Evolutionary conservation across 2,113 vertebrate species (phyloP), one percentile per base, ranked within the genome.

Genomic region (Alouatta palliata): DNA sequence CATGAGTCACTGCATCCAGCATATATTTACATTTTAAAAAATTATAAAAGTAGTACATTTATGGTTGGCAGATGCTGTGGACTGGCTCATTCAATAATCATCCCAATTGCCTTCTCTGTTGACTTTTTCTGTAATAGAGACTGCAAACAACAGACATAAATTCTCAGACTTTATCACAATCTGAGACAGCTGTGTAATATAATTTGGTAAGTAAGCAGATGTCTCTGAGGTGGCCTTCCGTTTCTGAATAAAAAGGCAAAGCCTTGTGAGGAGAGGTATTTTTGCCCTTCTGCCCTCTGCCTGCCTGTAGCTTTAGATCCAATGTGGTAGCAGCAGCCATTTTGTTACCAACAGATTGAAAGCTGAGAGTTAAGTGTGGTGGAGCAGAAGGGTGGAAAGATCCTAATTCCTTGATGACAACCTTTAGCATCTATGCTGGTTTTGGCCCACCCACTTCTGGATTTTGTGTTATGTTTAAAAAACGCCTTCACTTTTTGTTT

Each of bases 161-260:
- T 71, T n/a, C 68, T 9, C 52, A 97, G 56, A 52, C 52, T 64
- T 92, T 25, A 10, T 89, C 70, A 54, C 68, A 64, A 70, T 35
- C 43, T 21, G 43, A 86, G 40, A 49, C 61, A 75, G 13, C 54
- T 49, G 27, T 14, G 56, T 37, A n/a, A 43, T 56, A 43, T 6
- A 73, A 32, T 94, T 81, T 54, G 79, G 43, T 56, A 89, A 91
- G 58, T 88, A 82, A n/a, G 40, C 43, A 87, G 93, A 71, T 56
- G 21, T n/a, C 20, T 23, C n/a, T 12, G 49, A 68, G 25, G 45
- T 91, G 25, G 43, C 43, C 32, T 87, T 71, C 27, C 52, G 40
- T 54, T 94, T 97, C 75, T 92, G 77, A 91, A 23, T 11, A 82
- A 43, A 89, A 95, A 94, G 58, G 58, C 43, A 21, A 82, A 58